phyloP scores from a whole-genome alignment of 2,113 vertebrate genomes.

The Xyliphius kryptos region DNA sequence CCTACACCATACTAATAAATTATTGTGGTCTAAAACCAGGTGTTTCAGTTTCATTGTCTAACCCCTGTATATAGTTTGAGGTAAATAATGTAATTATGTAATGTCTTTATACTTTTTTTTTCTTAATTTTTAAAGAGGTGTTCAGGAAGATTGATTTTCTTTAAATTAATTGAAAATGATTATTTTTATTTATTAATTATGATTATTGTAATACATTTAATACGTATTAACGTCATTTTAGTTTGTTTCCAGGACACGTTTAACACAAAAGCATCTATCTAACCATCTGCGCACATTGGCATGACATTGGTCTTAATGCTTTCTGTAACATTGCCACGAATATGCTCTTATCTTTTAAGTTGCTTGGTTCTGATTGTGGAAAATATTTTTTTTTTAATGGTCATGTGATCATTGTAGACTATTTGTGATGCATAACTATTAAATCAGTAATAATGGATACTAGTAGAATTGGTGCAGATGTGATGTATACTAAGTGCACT shows the following conservation, averaged over 20 bases:
- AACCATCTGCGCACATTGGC: constrained; percentile 1
- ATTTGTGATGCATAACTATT: neutral
- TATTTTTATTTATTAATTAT: too few relatives aligned
- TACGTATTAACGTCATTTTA: constrained; percentile 1
- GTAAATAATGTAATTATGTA: too few relatives aligned
- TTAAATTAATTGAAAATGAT: too few relatives aligned
- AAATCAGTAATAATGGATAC: neutral
- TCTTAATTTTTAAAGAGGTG: too few relatives aligned
- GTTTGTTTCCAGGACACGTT: neutral
- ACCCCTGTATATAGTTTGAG: too few relatives aligned
- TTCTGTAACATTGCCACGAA: neutral
- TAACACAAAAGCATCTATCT: too few relatives aligned
- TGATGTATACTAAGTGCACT: neutral
- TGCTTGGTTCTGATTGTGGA: neutral
- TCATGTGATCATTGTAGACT: neutral
- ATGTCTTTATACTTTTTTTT: too few relatives aligned
- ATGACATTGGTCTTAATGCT: constrained; percentile 2
- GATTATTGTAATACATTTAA: too few relatives aligned
- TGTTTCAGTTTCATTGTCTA: too few relatives aligned
- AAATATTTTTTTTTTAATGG: neutral
- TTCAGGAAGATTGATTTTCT: too few relatives aligned
- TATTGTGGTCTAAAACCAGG: too few relatives aligned
- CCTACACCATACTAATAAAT: too few relatives aligned
- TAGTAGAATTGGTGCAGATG: neutral
- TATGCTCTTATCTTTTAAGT: neutral